Evolutionary conservation across 2,888 invertebrate species (phyloP), one percentile per base, ranked within the genome.

Genomic region (Sipha maydis): DNA sequence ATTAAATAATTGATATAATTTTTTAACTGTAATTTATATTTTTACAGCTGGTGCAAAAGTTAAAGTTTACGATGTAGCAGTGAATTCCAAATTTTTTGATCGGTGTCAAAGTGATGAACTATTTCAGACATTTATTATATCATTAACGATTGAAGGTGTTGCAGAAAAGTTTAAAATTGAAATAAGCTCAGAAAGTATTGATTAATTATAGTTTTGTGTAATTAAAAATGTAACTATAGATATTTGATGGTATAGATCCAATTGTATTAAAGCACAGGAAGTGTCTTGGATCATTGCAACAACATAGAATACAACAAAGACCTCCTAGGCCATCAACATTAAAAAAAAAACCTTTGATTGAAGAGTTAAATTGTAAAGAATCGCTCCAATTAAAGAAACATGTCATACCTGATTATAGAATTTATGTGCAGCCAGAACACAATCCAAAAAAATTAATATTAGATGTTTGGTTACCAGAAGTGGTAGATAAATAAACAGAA

Each of bases 21-120:
- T 69, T n/a, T 69, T 11, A 28, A 75, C 21, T 56, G 75, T 38
- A 8, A 31, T 67, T 41, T 67, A 31, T 48, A 31, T 77, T 19
- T 85, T 28, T 85, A 38, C 67, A 85, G 85, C 85, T 69, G 69
- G 69, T 48, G 25, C 2, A 8, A 67, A 31, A 0, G 95, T 95
- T 69, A 94, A 94, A 89, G 96, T 95, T 0, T 96, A 96, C 91
- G 98, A 98, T 92, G 94, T 98, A 48, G 96, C 97, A 4, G 94
- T 98, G 61, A 96, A 97, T 92, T 94, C 96, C 4, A 92, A 93
- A 2, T 98, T 97, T 91, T 95, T 95, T 91, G 93, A 93, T 56
- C 97, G 97, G 93, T 94, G 97, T 75, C 61, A 41, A 82, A 75
- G 19, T 54, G 41, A 88, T 80, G 86, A 80, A 34, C 8, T 88